Percentiles rank a stretch among this genome's conserved stretches.
These are phyloP conservation scores for Paramormyrops kingsleyae DNA, from an alignment of 2,113 vertebrate genomes.

Conservation along the genomic window DNA sequence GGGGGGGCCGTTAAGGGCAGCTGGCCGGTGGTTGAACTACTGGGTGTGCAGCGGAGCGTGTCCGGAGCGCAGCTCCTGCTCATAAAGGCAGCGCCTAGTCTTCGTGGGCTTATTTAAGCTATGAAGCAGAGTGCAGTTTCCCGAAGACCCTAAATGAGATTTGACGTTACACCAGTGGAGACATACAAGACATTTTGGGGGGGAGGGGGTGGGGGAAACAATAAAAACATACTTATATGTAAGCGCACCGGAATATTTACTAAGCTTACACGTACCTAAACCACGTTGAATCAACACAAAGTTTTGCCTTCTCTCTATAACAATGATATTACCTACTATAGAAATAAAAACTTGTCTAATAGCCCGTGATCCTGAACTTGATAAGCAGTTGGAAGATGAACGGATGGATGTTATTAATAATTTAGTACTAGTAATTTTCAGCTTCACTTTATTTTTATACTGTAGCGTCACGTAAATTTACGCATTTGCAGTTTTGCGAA, in stretches of 20 bases:
- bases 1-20: conserved; percentile 46
- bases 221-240: background rate
- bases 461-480: background rate
- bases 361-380: background rate
- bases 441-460: background rate
- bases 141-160: background rate
- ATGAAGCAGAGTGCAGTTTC: background rate
- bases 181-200: background rate
- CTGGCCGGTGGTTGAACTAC: background rate
- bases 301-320: background rate
- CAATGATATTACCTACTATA: background rate
- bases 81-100: background rate
- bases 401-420: background rate
- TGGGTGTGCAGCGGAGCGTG: background rate
- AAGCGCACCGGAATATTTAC: background rate
- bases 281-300: background rate
- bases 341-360: background rate
- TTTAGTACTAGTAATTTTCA: background rate
- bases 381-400: background rate
- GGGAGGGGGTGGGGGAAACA: background rate
- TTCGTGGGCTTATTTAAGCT: background rate
- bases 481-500: background rate
- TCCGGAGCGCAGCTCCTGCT: background rate
- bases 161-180: conserved; percentile 20
- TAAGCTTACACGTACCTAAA: background rate